These are phyloP conservation scores for Elymnias hypermnestra DNA, from an alignment of 1,140 invertebrate species.

Conservation along the genomic window DNA sequence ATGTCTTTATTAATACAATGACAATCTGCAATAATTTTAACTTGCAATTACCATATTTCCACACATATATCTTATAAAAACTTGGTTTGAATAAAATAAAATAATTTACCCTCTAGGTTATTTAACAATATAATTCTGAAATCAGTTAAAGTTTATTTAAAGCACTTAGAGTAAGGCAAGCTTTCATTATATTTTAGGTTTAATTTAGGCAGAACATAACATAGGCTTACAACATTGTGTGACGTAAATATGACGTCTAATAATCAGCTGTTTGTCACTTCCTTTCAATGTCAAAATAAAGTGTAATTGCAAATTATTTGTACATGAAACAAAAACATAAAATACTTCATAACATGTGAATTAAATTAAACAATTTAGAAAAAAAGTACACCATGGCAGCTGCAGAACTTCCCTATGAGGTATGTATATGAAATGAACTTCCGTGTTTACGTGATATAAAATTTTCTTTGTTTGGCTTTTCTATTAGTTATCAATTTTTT, in stretches of 20 bases:
- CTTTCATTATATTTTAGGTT: background rate
- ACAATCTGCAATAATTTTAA: too few relatives aligned
- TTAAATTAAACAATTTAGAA: slow-evolving; percentile 1
- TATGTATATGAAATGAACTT: slow-evolving; percentile 26
- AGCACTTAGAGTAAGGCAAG: too few relatives aligned
- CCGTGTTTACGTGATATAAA: slow-evolving; percentile 9
- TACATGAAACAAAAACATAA: slow-evolving; percentile 2
- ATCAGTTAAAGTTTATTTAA: too few relatives aligned
- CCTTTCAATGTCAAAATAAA: slow-evolving; percentile 23
- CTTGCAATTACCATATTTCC: too few relatives aligned
- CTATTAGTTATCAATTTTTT: slow-evolving; percentile 39
- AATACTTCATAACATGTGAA: slow-evolving; percentile 15
- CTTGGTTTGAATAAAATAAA: too few relatives aligned
- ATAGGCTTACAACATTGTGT: background rate
- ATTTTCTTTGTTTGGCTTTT: slow-evolving; percentile 51
- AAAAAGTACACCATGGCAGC: slow-evolving; percentile 13
- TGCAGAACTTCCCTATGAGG: slow-evolving; percentile 56
- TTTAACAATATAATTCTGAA: too few relatives aligned
- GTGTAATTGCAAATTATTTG: background rate
- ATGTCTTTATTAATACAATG: too few relatives aligned
- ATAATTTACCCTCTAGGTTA: too few relatives aligned
- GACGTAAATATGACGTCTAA: background rate
- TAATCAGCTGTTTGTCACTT: slow-evolving; percentile 16
- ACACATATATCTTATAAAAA: too few relatives aligned
- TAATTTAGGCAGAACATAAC: background rate